Conservation (phyloP, 2,888 invertebrate genomes). For the Callinectes sapidus region DNA sequence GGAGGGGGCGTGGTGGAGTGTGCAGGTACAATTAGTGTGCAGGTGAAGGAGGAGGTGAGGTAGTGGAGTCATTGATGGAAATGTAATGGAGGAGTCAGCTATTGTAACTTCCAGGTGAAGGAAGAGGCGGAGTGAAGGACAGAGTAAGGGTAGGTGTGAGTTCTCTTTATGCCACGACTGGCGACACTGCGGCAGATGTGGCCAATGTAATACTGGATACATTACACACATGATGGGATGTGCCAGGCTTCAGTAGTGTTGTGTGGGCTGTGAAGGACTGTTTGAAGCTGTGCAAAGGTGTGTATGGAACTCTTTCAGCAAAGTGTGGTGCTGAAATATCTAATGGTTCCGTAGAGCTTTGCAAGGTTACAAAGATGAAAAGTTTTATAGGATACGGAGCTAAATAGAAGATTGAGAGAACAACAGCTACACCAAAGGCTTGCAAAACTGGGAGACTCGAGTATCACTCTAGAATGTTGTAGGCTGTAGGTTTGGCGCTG, state of each 20-base stretch:
- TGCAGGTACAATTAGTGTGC: no score
- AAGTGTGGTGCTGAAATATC: neutral
- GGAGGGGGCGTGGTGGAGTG: no score
- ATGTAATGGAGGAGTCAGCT: neutral
- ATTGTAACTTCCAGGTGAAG: neutral
- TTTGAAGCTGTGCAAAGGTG: neutral
- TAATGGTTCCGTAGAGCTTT: neutral
- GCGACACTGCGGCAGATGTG: no score
- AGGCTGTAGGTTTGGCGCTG: no score
- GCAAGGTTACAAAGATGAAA: neutral
- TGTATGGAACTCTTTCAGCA: neutral
- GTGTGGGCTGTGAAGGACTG: neutral
- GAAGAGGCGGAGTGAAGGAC: no score
- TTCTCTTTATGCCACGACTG: no score
- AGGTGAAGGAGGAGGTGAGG: neutral
- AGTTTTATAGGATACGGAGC: neutral
- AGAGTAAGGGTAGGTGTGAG: no score
- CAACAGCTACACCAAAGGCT: neutral
- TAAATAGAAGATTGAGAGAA: neutral
- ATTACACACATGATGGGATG: neutral
- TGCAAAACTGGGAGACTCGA: neutral
- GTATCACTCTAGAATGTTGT: no score
- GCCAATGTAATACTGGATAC: no score
- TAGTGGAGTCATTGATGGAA: neutral
- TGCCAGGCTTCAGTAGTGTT: neutral